These are phyloP conservation scores for Prionailurus bengalensis DNA, from an alignment of 2,113 vertebrate species.

Conservation along the genomic window DNA sequence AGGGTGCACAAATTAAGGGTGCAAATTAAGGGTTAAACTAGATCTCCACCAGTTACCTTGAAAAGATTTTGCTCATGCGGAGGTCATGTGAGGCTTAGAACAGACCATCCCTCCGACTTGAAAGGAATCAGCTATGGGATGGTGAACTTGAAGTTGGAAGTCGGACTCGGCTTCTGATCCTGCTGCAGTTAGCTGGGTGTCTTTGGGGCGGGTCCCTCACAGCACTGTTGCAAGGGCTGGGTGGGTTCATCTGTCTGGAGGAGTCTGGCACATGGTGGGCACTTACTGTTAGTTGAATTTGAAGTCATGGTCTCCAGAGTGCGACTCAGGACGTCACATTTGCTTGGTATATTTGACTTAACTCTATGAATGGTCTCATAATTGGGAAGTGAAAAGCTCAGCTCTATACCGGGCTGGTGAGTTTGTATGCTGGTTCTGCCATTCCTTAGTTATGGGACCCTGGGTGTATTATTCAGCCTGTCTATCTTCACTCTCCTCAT, in stretches of 20 bases:
- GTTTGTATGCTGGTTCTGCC: background rate
- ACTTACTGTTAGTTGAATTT: background rate
- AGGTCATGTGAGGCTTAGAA: background rate
- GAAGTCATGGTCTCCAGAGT: background rate
- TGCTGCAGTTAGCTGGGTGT: background rate
- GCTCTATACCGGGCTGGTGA: background rate
- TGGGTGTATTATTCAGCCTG: background rate
- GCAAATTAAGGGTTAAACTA: background rate
- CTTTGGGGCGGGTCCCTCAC: background rate
- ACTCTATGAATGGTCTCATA: background rate
- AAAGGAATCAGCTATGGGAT: background rate
- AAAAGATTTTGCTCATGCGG: background rate
- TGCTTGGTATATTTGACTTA: background rate
- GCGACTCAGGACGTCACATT: background rate
- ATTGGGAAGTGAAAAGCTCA: background rate
- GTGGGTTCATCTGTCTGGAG: background rate
- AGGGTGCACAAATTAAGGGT: background rate
- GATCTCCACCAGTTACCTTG: background rate
- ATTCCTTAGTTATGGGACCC: background rate
- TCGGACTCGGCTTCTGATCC: background rate
- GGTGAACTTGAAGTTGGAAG: background rate
- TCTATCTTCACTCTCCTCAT: background rate
- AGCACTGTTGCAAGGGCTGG: accelerated
- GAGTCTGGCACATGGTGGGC: background rate
- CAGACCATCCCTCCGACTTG: background rate